These are phyloP conservation scores for Hypanus sabinus DNA, from an alignment of 2,113 vertebrate genomes.

Conservation along the genomic window DNA sequence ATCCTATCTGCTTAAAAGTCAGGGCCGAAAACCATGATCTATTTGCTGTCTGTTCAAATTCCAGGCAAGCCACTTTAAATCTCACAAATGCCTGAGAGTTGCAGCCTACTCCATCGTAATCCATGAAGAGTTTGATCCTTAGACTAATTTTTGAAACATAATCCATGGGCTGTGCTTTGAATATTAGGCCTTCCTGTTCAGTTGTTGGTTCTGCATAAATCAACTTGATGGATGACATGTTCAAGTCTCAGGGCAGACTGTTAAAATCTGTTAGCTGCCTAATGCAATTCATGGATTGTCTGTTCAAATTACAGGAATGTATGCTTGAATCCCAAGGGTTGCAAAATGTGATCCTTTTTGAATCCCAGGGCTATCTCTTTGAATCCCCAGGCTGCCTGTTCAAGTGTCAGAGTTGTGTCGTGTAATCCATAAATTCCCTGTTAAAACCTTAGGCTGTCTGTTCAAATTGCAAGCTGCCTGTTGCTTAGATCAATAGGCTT, in stretches of 20 bases:
- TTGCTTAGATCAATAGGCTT: slow-evolving; percentile 31
- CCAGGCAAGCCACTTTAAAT: background rate
- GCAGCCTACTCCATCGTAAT: background rate
- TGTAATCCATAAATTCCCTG: slow-evolving; percentile 33
- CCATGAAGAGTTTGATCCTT: background rate
- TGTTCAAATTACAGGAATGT: slow-evolving; percentile 19
- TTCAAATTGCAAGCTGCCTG: slow-evolving; percentile 21
- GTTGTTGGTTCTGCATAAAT: background rate
- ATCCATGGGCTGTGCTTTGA: background rate
- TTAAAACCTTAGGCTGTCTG: slow-evolving; percentile 20
- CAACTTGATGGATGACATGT: background rate
- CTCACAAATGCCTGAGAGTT: background rate
- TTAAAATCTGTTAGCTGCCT: slow-evolving; percentile 18
- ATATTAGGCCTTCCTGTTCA: background rate
- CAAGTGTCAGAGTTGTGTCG: slow-evolving; percentile 3
- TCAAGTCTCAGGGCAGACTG: background rate
- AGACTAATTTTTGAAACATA: too few species aligned
- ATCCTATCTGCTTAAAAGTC: background rate
- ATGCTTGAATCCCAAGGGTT: slow-evolving; percentile 3
- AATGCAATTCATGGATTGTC: slow-evolving; percentile 8
- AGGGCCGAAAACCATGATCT: background rate
- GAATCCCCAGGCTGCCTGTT: slow-evolving; percentile 30
- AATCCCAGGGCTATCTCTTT: slow-evolving; percentile 25
- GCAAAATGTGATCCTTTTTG: slow-evolving; percentile 23
- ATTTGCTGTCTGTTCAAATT: background rate